Percentiles rank a stretch among this genome's conserved stretches.
phyloP scores from a whole-genome alignment of 64 coral and sea anemone genomes.

The Platygyra sinensis region DNA sequence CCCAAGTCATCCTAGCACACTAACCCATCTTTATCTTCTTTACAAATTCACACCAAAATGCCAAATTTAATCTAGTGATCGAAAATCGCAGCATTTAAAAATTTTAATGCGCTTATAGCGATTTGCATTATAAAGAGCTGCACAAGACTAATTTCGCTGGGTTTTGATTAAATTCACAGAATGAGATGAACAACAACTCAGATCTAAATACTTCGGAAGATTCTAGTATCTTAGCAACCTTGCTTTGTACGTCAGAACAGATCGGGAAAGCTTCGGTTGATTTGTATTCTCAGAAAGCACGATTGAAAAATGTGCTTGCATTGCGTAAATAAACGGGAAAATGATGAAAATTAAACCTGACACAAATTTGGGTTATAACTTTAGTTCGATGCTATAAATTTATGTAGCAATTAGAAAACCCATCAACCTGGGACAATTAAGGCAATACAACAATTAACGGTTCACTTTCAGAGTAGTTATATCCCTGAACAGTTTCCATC shows the following conservation, averaged over 20 bases:
- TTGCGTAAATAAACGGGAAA: background rate
- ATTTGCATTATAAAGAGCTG: background rate
- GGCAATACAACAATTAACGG: too few species aligned
- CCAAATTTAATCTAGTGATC: background rate
- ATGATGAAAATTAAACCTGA: background rate
- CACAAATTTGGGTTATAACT: too few species aligned
- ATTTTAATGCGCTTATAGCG: background rate
- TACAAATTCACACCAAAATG: background rate
- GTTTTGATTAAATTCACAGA: constrained; percentile 8
- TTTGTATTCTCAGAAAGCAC: background rate
- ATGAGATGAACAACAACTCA: background rate
- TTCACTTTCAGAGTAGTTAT: too few species aligned
- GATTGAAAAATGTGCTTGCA: background rate
- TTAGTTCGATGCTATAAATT: too few species aligned
- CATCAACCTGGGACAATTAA: too few species aligned
- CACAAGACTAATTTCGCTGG: background rate
- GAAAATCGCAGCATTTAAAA: background rate
- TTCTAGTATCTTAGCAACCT: background rate
- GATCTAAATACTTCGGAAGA: background rate
- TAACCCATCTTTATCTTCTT: too few species aligned
- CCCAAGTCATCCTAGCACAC: too few species aligned
- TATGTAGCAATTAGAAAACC: too few species aligned
- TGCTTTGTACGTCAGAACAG: background rate
- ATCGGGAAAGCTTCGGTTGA: background rate
- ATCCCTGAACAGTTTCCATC: too few species aligned